Percentiles rank a stretch among this genome's conserved stretches.
Evolutionary conservation across 2,888 invertebrate genomes (phyloP).

Genomic region (Dryocosmus kuriphilus): DNA sequence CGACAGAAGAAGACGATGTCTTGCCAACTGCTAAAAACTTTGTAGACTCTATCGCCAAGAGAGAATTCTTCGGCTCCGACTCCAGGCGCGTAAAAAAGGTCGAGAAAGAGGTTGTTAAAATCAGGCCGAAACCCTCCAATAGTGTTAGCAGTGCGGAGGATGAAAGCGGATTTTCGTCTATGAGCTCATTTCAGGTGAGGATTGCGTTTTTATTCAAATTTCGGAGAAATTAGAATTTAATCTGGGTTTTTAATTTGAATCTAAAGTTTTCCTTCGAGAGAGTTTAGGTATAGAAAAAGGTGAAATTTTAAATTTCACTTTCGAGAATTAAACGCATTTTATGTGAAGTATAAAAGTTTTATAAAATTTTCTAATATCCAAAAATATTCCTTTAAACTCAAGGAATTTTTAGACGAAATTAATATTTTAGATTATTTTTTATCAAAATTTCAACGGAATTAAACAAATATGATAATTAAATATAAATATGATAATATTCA

Average conservation of each 20-base stretch:
- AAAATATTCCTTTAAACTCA: too few relatives aligned
- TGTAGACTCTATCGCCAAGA: conserved; percentile 43
- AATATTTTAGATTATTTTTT: too few relatives aligned
- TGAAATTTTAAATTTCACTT: too few relatives aligned
- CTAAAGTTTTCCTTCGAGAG: too few relatives aligned
- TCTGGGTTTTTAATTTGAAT: neutral
- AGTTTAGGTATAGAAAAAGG: too few relatives aligned
- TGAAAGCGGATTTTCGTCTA: conserved; percentile 91
- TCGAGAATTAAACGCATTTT: too few relatives aligned
- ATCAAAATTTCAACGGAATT: too few relatives aligned
- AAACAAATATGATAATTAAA: too few relatives aligned
- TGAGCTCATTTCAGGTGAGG: conserved; percentile 83
- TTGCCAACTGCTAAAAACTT: conserved; percentile 42
- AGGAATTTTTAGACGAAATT: too few relatives aligned
- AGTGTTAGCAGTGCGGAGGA: conserved; percentile 81
- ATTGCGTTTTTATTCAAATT: neutral
- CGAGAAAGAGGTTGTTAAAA: conserved; percentile 43
- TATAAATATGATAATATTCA: too few relatives aligned
- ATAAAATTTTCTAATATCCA: too few relatives aligned
- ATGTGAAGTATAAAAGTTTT: too few relatives aligned
- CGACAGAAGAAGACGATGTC: conserved; percentile 67
- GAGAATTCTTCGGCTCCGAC: conserved; percentile 27
- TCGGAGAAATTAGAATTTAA: neutral
- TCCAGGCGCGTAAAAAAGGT: conserved; percentile 31
- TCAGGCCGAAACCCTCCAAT: conserved; percentile 65